Percentiles rank a stretch among this genome's conserved stretches.
phyloP scores from a whole-genome alignment of 30 jellyfish, hydroid and myxozoan species.

The Clytia hemisphaerica region DNA sequence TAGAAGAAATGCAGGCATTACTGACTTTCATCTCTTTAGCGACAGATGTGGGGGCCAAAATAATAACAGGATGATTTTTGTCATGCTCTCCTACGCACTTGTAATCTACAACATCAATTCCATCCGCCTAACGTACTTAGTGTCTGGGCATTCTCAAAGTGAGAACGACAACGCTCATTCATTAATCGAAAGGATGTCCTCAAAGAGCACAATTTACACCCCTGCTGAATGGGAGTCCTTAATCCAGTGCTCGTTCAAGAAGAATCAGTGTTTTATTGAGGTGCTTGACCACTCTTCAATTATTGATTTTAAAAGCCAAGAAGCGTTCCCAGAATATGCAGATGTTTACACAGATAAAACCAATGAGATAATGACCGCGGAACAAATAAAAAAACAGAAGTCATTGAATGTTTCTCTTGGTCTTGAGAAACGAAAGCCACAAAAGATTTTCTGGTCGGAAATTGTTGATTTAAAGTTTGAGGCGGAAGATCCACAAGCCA shows the following conservation, averaged over 20 bases:
- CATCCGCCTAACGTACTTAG: neutral
- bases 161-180: neutral
- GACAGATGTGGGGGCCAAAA: constrained; percentile 12
- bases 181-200: neutral
- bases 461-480: neutral
- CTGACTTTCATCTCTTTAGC: neutral
- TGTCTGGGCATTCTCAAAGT: neutral
- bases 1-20: neutral
- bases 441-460: neutral
- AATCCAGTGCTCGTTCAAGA: constrained; percentile 1
- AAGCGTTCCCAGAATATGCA: neutral
- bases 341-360: neutral
- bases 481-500: neutral
- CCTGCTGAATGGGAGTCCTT: constrained; percentile 4
- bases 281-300: neutral
- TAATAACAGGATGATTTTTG: neutral
- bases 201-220: neutral
- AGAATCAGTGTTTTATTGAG: neutral
- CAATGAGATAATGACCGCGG: constrained; percentile 1
- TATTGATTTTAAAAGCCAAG: neutral
- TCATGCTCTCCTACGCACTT: neutral
- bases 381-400: neutral
- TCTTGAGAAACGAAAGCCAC: neutral
- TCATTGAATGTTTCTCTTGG: neutral
- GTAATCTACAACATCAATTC: neutral